Percentiles rank a stretch among this genome's conserved stretches.
These are phyloP conservation scores for Lycorma delicatula DNA, from an alignment of 1,140 invertebrate species.

Conservation along the genomic window DNA sequence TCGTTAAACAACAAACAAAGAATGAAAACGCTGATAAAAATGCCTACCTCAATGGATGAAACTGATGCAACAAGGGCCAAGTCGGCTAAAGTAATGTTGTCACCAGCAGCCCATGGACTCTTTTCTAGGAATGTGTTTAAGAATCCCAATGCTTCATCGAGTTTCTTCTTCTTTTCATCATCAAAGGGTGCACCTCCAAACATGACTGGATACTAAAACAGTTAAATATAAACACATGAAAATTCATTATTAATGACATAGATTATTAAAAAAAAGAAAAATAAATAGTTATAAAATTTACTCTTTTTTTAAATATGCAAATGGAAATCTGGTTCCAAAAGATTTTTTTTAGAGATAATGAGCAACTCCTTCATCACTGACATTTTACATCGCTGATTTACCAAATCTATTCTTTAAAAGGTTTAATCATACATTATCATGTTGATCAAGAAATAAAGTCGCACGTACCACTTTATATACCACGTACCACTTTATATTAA, in stretches of 20 bases:
- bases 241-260: background rate
- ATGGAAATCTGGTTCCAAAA: no score
- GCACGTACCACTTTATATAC: no score
- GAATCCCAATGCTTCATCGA: slow-evolving; percentile 52
- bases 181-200: slow-evolving; percentile 20
- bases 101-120: slow-evolving; percentile 54
- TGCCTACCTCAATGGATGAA: slow-evolving; percentile 51
- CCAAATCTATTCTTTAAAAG: no score
- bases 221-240: slow-evolving; percentile 1
- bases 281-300: background rate
- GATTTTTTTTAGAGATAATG: no score
- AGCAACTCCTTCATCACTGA: no score
- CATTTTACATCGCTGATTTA: no score
- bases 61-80: slow-evolving; percentile 49
- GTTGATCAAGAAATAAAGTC: no score
- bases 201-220: slow-evolving; percentile 21
- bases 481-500: no score
- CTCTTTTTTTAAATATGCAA: no score
- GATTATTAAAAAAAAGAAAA: background rate
- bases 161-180: slow-evolving; percentile 26
- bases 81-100: slow-evolving; percentile 64
- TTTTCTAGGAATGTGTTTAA: slow-evolving; percentile 57
- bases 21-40: background rate
- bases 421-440: no score
- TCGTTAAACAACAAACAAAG: background rate